Percentiles rank a stretch among this genome's conserved stretches.
Evolutionary conservation across 1,140 invertebrate species (phyloP).

Genomic region (Drosophila takahashii): DNA sequence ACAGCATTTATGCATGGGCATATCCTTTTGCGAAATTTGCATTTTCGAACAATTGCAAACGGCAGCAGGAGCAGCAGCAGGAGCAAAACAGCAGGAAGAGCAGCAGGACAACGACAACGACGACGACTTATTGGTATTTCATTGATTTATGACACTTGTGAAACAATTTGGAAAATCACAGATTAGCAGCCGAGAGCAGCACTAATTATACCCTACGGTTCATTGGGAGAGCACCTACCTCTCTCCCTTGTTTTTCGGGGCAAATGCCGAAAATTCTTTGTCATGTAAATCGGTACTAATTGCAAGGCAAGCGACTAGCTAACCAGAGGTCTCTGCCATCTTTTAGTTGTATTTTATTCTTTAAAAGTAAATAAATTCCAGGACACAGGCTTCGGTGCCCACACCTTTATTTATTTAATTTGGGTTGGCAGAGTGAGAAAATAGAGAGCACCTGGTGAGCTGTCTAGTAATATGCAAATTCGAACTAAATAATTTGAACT

Average conservation of each 20-base stretch:
- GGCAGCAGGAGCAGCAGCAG: constrained; percentile 31
- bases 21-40: constrained; percentile 82
- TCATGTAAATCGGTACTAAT: constrained; percentile 54
- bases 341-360: constrained; percentile 6
- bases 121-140: constrained; percentile 84
- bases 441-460: not conserved
- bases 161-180: constrained; percentile 84
- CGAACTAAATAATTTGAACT: too few relatives aligned
- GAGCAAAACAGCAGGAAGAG: constrained; percentile 21
- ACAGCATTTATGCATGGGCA: constrained; percentile 74
- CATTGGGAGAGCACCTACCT: constrained; percentile 45
- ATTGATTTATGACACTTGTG: constrained; percentile 85
- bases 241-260: not conserved
- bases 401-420: constrained; percentile 15
- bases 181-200: constrained; percentile 64
- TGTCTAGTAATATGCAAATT: constrained; percentile 10
- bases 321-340: constrained; percentile 4
- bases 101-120: constrained; percentile 31
- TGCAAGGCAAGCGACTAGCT: constrained; percentile 29
- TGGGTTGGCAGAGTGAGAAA: not conserved
- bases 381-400: not conserved
- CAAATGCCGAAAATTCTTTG: constrained; percentile 17
- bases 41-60: constrained; percentile 78
- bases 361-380: constrained; percentile 27
- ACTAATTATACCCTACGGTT: constrained; percentile 73